These are phyloP conservation scores for Tethya wilhelma DNA, from an alignment of 37 sponge, comb jelly and placozoan species.

Conservation along the genomic window DNA sequence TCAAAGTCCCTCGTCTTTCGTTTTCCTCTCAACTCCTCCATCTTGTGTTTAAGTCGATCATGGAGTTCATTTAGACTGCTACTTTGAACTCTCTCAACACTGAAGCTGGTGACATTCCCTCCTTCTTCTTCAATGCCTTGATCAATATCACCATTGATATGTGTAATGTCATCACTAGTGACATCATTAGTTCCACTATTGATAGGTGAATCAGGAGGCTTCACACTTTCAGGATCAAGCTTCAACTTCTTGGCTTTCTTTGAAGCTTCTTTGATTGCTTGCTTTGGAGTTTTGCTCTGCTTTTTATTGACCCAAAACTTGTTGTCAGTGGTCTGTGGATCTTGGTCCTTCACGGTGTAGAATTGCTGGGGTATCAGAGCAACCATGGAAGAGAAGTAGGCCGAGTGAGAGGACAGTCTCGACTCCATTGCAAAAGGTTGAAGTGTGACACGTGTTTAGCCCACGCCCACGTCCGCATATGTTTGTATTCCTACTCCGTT, in stretches of 20 bases:
- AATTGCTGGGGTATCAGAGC: slow-evolving; percentile 68
- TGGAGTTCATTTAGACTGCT: slow-evolving; percentile 40
- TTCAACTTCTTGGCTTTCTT: slow-evolving; percentile 68
- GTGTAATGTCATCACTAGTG: background rate
- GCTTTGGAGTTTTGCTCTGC: slow-evolving; percentile 32
- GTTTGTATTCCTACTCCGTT: background rate
- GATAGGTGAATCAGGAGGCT: too few relatives aligned
- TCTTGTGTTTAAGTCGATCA: slow-evolving; percentile 43
- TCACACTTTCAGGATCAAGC: slow-evolving; percentile 52
- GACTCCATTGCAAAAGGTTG: slow-evolving; percentile 12
- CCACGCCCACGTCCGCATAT: background rate
- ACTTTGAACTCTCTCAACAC: slow-evolving; percentile 59
- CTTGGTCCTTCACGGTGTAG: slow-evolving; percentile 35
- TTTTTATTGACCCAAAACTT: slow-evolving; percentile 64
- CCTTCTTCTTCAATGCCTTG: background rate
- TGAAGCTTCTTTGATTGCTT: slow-evolving; percentile 52
- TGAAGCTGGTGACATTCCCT: slow-evolving; percentile 12
- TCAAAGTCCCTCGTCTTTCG: background rate
- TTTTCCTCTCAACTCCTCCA: slow-evolving; percentile 27
- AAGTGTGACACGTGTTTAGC: background rate
- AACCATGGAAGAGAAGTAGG: slow-evolving; percentile 65
- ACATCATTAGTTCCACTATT: background rate
- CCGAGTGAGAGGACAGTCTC: slow-evolving; percentile 48
- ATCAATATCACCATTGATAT: background rate
- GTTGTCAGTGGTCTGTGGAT: background rate